Conservation (phyloP, 2,797 vertebrate genomes). For the Falco biarmicus region DNA sequence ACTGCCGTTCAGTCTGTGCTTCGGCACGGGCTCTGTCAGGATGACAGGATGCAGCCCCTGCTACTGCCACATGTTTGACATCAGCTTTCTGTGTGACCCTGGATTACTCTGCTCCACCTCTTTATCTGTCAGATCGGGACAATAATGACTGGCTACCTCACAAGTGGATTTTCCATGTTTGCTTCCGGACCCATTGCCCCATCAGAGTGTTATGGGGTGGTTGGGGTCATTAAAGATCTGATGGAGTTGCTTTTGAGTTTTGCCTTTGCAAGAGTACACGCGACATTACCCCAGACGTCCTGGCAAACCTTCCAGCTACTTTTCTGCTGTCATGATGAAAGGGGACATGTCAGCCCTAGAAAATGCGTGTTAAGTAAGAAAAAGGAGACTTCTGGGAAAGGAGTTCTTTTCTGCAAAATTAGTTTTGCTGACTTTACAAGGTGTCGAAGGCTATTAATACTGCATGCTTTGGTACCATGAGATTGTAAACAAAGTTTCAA, state of each 20-base stretch:
- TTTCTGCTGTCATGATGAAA: background rate
- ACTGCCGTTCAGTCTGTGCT: background rate
- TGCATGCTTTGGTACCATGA: background rate
- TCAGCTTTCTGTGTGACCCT: background rate
- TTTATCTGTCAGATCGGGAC: background rate
- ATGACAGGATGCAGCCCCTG: background rate
- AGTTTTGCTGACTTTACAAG: conserved; percentile 66
- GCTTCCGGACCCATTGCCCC: background rate
- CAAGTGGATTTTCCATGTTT: background rate
- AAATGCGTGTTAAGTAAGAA: background rate
- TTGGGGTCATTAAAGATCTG: background rate
- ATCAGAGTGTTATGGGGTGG: background rate
- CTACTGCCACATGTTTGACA: background rate
- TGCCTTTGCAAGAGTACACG: background rate
- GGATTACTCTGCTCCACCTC: background rate
- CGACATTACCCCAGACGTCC: background rate
- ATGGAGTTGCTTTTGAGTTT: background rate
- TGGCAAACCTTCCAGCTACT: background rate
- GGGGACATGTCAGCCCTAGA: background rate
- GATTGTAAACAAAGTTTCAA: conserved; percentile 37
- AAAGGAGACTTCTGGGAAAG: conserved; percentile 37
- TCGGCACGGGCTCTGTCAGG: accelerated
- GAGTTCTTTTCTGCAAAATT: conserved; percentile 52
- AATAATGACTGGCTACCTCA: background rate
- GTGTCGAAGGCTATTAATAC: conserved; percentile 38